phyloP scores from a whole-genome alignment of 30 jellyfish, hydroid and myxozoan species.

The Calvadosia cruxmelitensis region DNA sequence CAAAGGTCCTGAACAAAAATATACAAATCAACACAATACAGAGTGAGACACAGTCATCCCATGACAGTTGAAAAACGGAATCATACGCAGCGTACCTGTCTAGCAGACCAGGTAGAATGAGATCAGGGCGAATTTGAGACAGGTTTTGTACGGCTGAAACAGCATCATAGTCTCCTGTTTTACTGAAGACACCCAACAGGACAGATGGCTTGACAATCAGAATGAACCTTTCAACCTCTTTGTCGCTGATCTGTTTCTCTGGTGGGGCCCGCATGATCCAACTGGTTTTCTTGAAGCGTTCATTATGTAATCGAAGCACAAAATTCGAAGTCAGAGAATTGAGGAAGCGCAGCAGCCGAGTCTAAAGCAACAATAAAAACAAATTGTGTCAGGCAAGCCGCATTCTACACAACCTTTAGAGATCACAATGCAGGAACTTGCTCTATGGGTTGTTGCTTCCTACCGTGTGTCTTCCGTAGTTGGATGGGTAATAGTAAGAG shows the following conservation, averaged over 20 bases:
- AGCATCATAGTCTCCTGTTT: slow-evolving; percentile 43
- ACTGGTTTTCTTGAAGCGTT: slow-evolving; percentile 36
- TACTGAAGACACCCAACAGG: slow-evolving; percentile 68
- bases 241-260: slow-evolving; percentile 44
- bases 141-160: slow-evolving; percentile 65
- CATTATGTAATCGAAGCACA: slow-evolving; percentile 53
- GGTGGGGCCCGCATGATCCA: slow-evolving; percentile 56
- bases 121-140: slow-evolving; percentile 53
- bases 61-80: neutral
- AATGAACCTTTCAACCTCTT: slow-evolving; percentile 47
- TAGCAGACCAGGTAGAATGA: slow-evolving; percentile 54
- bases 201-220: slow-evolving; percentile 50
- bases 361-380: neutral
- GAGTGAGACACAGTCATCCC: neutral
- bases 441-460: neutral
- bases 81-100: slow-evolving; percentile 49
- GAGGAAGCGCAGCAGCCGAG: slow-evolving; percentile 17
- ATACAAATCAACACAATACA: neutral
- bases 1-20: slow-evolving; percentile 50
- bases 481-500: slow-evolving; percentile 85
- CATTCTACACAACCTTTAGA: too few relatives aligned
- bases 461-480: slow-evolving; percentile 68
- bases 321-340: slow-evolving; percentile 34
- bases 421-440: neutral
- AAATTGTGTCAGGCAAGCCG: too few relatives aligned